Evolutionary conservation across 2,797 vertebrate genomes (phyloP).

Genomic region (Thamnophis elegans): DNA sequence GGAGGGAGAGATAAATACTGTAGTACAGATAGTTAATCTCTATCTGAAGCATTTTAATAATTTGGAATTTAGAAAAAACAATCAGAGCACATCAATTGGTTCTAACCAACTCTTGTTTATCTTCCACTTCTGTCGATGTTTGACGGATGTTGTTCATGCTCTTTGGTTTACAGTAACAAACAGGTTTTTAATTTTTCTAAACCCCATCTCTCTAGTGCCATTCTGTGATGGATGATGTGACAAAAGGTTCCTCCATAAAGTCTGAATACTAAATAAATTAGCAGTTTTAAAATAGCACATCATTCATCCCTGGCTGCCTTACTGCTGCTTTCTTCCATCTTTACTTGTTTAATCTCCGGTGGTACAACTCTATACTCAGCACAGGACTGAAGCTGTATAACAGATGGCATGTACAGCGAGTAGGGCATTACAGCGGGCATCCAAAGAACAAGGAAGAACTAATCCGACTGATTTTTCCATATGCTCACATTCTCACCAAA

Average conservation of each 20-base stretch:
- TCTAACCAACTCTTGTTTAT: constrained; percentile 43
- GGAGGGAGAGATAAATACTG: constrained; percentile 41
- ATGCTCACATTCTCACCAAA: background rate
- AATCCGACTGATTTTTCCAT: constrained; percentile 9
- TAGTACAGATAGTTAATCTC: constrained; percentile 38
- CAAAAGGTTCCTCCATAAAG: constrained; percentile 47
- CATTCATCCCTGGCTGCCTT: constrained; percentile 35
- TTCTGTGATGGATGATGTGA: constrained; percentile 52
- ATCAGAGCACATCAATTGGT: constrained; percentile 41
- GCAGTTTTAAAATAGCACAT: constrained; percentile 6
- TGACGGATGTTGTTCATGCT: constrained; percentile 58
- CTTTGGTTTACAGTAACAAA: constrained; percentile 60
- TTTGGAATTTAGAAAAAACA: constrained; percentile 34
- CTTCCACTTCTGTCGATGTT: constrained; percentile 50
- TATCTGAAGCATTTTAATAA: constrained; percentile 49
- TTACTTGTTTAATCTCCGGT: constrained; percentile 29
- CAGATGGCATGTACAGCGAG: constrained; percentile 11
- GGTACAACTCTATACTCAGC: background rate
- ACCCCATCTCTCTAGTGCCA: constrained; percentile 37
- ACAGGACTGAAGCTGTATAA: background rate
- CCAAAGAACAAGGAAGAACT: background rate
- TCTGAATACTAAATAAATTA: constrained; percentile 58
- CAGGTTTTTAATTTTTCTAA: constrained; percentile 59
- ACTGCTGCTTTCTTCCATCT: background rate
- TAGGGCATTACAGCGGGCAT: background rate